phyloP scores from a whole-genome alignment of 2,113 vertebrate species.

The Apodemus speciosus region DNA sequence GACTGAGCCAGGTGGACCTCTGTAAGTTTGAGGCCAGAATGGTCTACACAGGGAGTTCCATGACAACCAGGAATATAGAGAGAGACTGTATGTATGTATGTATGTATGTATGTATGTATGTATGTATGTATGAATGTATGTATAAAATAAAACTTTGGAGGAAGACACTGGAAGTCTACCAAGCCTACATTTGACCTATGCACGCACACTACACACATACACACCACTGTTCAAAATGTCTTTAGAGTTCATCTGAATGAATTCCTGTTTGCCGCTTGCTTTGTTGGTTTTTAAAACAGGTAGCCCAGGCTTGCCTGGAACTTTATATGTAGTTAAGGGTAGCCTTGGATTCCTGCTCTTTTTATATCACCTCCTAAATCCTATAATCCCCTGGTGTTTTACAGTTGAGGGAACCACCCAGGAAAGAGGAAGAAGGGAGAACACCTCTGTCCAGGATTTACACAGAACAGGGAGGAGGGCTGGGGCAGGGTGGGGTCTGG shows the following conservation, averaged over 20 bases:
- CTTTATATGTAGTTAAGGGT: not conserved
- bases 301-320: not conserved
- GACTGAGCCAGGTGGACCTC: not conserved
- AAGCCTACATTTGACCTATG: not conserved
- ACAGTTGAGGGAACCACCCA: not conserved
- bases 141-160: not conserved
- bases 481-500: not conserved
- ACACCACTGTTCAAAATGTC: not conserved
- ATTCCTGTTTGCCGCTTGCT: not conserved
- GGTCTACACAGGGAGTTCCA: not conserved
- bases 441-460: not conserved
- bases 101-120: too few relatives aligned
- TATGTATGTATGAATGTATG: too few relatives aligned
- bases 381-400: not conserved
- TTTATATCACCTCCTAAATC: too few relatives aligned
- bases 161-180: not conserved
- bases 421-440: not conserved
- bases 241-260: not conserved
- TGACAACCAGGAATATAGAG: not conserved
- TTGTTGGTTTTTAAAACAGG: not conserved
- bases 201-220: not conserved
- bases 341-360: not conserved
- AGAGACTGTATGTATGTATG: not conserved
- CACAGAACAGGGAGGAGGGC: not conserved
- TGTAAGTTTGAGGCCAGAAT: not conserved